These are phyloP conservation scores for Stenoptilia bipunctidactyla DNA, from an alignment of 2,888 invertebrate species.

Conservation along the genomic window DNA sequence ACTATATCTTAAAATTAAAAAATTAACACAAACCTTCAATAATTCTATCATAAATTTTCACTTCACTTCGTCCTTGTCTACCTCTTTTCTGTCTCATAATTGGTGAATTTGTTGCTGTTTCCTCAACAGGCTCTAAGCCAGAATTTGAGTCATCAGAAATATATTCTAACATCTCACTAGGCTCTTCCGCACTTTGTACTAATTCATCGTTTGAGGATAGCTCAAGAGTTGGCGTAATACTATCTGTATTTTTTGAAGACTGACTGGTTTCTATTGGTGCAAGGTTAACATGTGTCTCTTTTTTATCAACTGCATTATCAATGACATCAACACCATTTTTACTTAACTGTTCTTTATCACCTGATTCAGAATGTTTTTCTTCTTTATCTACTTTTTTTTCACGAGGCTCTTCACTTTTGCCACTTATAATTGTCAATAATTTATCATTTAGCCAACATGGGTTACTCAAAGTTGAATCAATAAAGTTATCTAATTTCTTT, in stretches of 20 bases:
- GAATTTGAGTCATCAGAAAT: conserved; percentile 23
- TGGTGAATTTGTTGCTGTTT: conserved; percentile 37
- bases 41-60: conserved; percentile 63
- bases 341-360: too few species aligned
- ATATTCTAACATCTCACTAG: conserved; percentile 13
- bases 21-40: conserved; percentile 50
- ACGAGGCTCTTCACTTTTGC: conserved; percentile 12
- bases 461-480: conserved; percentile 55
- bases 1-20: too few species aligned
- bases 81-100: conserved; percentile 47
- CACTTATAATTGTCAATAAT: conserved; percentile 34
- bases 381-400: conserved; percentile 8
- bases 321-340: background rate
- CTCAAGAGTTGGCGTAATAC: conserved; percentile 26
- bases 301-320: background rate
- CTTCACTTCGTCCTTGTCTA: conserved; percentile 53
- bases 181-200: conserved; percentile 13
- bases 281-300: background rate
- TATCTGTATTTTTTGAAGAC: conserved; percentile 20
- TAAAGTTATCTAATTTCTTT: conserved; percentile 65
- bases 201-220: conserved; percentile 20
- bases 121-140: conserved; percentile 40
- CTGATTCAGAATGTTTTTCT: conserved; percentile 8
- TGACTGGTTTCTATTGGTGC: background rate
- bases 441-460: conserved; percentile 64